Evolutionary conservation across 2,797 vertebrate species (phyloP).

Genomic region (Glossophaga mutica): DNA sequence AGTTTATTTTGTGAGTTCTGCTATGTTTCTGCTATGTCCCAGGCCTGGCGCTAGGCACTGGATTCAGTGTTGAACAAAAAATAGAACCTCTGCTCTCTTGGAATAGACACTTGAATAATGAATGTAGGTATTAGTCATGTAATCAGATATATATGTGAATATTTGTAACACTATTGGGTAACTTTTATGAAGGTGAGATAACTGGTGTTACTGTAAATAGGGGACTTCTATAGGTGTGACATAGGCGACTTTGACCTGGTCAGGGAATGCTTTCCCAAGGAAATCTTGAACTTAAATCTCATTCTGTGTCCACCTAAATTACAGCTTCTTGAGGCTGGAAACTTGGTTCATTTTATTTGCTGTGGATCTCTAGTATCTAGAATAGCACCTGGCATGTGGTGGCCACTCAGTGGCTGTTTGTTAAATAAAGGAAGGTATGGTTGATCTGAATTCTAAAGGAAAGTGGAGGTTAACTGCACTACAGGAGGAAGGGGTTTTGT

Average conservation of each 20-base stretch:
- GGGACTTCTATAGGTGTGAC: not conserved
- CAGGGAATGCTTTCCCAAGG: not conserved
- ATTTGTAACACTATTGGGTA: not conserved
- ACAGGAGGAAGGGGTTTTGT: not conserved
- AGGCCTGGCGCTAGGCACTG: not conserved
- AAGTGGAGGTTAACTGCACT: not conserved
- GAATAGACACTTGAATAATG: not conserved
- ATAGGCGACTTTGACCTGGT: not conserved
- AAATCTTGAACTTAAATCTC: not conserved
- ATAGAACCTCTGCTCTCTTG: not conserved
- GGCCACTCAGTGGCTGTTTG: not conserved
- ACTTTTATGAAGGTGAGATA: not conserved
- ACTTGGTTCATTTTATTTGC: not conserved
- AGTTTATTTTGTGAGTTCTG: not conserved
- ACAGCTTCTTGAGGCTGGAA: not conserved
- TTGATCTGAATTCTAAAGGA: not conserved
- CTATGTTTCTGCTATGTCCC: not conserved
- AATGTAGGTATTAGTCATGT: not conserved
- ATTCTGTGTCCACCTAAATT: not conserved
- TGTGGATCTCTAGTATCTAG: not conserved
- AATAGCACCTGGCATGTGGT: not conserved
- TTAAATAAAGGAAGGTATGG: not conserved
- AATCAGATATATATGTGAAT: not conserved
- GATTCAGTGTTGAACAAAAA: not conserved
- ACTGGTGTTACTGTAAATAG: not conserved